phyloP scores from a whole-genome alignment of 2,113 vertebrate species.

The Mesocricetus auratus region DNA sequence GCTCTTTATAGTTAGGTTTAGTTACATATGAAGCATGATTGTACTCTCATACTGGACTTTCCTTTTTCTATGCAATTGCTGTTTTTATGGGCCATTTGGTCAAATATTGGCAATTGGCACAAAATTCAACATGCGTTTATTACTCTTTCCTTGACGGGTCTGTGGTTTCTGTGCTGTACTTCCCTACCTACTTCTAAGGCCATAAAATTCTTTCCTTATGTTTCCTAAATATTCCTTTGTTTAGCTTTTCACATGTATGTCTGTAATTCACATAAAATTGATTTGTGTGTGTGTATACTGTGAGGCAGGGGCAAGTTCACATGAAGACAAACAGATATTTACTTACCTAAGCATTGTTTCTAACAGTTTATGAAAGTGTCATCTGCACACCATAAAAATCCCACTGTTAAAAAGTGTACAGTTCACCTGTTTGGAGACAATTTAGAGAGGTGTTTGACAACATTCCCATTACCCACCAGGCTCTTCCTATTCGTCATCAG shows the following conservation, averaged over 20 bases:
- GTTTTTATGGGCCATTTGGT: slow-evolving; percentile 18
- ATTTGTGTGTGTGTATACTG: not conserved
- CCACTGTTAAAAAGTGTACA: not conserved
- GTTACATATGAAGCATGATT: not conserved
- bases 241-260: slow-evolving; percentile 44
- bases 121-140: not conserved
- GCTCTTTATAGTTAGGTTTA: slow-evolving; percentile 28
- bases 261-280: not conserved
- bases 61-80: slow-evolving; percentile 45
- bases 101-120: not conserved
- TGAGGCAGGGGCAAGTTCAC: not conserved
- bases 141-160: not conserved
- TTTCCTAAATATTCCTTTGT: not conserved
- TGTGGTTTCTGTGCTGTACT: not conserved
- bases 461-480: not conserved
- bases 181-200: not conserved
- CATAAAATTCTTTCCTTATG: not conserved
- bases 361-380: not conserved
- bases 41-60: not conserved
- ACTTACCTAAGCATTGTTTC: not conserved
- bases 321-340: not conserved
- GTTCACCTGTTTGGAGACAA: slow-evolving; percentile 7
- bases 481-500: not conserved
- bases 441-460: not conserved
- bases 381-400: not conserved